Base-by-base conservation (phyloP, 2,113 vertebrate genomes). In the Girardinichthys multiradiatus region DNA sequence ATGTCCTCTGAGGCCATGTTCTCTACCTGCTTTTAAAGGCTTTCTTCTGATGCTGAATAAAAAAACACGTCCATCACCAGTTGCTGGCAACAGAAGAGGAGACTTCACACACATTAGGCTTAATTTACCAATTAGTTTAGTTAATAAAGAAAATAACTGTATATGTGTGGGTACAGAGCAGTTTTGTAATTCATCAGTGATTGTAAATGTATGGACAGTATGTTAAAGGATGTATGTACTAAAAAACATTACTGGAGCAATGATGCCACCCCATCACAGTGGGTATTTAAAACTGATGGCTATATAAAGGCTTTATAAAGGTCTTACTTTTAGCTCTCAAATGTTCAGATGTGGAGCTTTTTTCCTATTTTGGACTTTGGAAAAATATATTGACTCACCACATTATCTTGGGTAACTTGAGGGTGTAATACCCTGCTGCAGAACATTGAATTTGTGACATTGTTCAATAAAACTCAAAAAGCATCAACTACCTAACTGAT, bases 1-100 rank as follows among this genome's bases (percentile, higher is more conserved):
- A 99, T 97, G 84, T 96, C 96, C 85, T 97, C 96, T 2, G 97
- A 96, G 17, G 97, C 97, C 97, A 99, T 91, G 0, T 3, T 66
- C 67, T 66, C 60, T 57, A 74, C 87, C 1, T 4, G 6, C 78
- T 60, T 29, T 60, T 33, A 45, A 10, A 54, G 35, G 26, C 45
- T 31, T 4, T 24, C 15, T 1, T 26, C 12, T 54, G 5, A 21
- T 27, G 1, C 68, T 59, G 30, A 37, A 4, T 54, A 45, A 45
- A 1, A 3, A 5, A 33, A 72, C 80, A 61, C 77, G 45, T 73
- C n/a, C n/a, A 8, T 60, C 87, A 81, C 88, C 85, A 85, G 81
- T 85, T 68, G 57, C 67, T 59, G 42, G 42, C 14, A 45, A 17
- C 42, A 45, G 19, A 19, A 45, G 14, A 45, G 42, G 17, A 45